phyloP scores from a whole-genome alignment of 53 echinoderm and acorn worm genomes.

The Glandiceps talaboti region DNA sequence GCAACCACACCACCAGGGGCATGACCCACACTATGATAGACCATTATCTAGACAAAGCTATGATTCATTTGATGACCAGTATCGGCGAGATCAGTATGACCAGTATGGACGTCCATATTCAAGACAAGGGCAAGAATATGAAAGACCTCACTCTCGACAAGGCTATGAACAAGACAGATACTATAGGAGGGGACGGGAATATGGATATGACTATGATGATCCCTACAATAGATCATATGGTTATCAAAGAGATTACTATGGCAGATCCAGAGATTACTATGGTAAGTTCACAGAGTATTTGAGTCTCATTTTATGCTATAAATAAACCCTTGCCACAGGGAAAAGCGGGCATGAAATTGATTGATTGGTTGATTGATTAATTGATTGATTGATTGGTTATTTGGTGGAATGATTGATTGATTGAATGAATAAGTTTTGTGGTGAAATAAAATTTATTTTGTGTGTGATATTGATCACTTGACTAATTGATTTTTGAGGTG shows the following conservation, averaged over 20 bases:
- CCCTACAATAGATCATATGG: constrained; percentile 20
- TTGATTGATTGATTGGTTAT: too few relatives aligned
- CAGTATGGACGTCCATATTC: constrained; percentile 15
- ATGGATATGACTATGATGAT: constrained; percentile 31
- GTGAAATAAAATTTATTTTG: too few relatives aligned
- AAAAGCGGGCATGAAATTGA: too few relatives aligned
- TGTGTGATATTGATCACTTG: too few relatives aligned
- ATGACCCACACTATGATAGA: background rate
- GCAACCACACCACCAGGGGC: background rate
- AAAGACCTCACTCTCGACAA: constrained; percentile 24
- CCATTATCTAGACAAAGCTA: background rate
- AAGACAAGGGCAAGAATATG: constrained; percentile 29
- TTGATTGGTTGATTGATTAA: too few relatives aligned
- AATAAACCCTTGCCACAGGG: too few relatives aligned
- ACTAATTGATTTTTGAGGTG: too few relatives aligned
- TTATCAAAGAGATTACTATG: constrained; percentile 25
- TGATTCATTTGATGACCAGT: background rate
- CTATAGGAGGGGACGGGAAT: constrained; percentile 46
- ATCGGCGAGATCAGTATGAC: constrained; percentile 10
- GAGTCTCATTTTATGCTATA: background rate
- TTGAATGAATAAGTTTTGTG: too few relatives aligned
- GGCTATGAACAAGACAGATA: constrained; percentile 8
- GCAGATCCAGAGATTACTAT: constrained; percentile 4
- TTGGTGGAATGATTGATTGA: too few relatives aligned
- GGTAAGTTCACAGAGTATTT: background rate